phyloP scores from a whole-genome alignment of 2,888 invertebrate species.

The Diplolepis rosae region DNA sequence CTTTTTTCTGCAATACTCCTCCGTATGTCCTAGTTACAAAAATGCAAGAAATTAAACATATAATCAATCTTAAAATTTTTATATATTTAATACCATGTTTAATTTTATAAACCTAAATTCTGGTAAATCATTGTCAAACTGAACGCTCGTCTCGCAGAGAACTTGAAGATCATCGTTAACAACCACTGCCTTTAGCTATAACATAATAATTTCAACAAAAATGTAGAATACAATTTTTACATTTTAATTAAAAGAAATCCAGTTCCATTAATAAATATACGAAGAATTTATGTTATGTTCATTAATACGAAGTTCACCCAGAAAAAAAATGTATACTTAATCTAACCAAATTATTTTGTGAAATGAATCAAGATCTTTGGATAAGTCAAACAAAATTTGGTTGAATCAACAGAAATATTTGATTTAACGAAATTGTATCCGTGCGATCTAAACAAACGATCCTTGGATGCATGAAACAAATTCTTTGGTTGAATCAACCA shows the following conservation, averaged over 20 bases:
- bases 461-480: no score
- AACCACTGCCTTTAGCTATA: conserved; percentile 91
- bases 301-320: no score
- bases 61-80: neutral
- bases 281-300: no score
- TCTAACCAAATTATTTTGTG: no score
- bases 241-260: neutral
- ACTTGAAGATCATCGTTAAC: conserved; percentile 84
- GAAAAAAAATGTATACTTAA: no score
- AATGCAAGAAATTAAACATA: neutral
- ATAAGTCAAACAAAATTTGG: no score
- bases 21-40: conserved; percentile 76
- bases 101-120: conserved; percentile 83
- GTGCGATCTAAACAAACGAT: no score
- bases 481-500: no score
- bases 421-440: no score
- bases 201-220: neutral
- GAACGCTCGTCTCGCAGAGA: conserved; percentile 86
- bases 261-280: neutral
- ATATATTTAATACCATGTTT: neutral
- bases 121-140: conserved; percentile 94
- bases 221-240: no score
- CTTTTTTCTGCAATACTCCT: conserved; percentile 77
- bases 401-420: no score
- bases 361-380: no score